Evolutionary conservation across 2,888 invertebrate genomes (phyloP).

Genomic region (Ommatoiulus sabulosus): DNA sequence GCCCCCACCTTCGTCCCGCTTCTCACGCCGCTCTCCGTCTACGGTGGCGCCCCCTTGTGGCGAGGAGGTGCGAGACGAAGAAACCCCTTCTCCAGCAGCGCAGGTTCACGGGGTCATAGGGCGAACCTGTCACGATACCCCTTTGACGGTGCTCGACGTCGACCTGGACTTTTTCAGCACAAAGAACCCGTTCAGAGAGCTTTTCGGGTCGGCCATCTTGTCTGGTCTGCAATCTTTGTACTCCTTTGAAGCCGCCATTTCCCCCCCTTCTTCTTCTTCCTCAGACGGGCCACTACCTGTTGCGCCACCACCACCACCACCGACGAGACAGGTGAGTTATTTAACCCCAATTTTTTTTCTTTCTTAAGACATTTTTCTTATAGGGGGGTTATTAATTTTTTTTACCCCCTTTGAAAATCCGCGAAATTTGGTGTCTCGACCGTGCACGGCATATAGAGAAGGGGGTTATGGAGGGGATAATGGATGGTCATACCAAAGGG

Average conservation of each 20-base stretch:
- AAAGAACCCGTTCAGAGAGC: slow-evolving; percentile 52
- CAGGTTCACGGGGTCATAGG: slow-evolving; percentile 18
- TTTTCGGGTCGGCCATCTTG: slow-evolving; percentile 42
- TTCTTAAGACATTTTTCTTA: neutral
- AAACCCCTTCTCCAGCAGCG: neutral
- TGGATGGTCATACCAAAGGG: slow-evolving; percentile 12
- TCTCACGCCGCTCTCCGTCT: neutral
- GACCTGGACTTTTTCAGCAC: slow-evolving; percentile 56
- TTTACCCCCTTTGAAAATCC: neutral
- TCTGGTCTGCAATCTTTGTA: slow-evolving; percentile 52
- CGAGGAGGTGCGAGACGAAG: neutral
- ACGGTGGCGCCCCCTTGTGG: slow-evolving; percentile 23
- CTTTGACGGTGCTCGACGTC: slow-evolving; percentile 54
- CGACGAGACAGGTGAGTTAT: slow-evolving; percentile 51
- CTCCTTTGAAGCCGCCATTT: slow-evolving; percentile 50
- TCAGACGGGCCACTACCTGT: neutral
- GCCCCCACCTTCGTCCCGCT: neutral
- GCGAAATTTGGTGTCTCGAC: neutral
- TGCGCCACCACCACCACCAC: slow-evolving; percentile 49
- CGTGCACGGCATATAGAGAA: neutral
- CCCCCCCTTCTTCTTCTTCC: neutral
- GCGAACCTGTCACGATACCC: slow-evolving; percentile 34
- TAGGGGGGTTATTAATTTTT: neutral
- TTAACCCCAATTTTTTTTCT: neutral
- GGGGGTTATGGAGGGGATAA: neutral